These are phyloP conservation scores for Polyploca ridens DNA, from an alignment of 2,888 invertebrate species.

Conservation along the genomic window DNA sequence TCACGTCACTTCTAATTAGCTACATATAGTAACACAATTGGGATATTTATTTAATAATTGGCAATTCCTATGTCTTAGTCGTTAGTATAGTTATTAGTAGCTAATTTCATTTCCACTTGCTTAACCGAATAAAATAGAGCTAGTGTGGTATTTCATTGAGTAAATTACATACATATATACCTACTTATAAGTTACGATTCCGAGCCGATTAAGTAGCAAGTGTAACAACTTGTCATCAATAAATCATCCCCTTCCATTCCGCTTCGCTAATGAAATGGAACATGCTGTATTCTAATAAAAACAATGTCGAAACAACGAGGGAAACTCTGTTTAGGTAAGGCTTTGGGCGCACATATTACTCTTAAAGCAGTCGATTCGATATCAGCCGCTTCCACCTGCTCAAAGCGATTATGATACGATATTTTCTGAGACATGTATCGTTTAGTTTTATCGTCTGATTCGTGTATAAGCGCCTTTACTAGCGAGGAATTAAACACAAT, in stretches of 20 bases:
- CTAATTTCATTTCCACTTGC: not conserved
- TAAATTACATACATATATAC: not conserved
- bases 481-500: slow-evolving; percentile 25
- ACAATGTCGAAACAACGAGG: slow-evolving; percentile 20
- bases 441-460: no score
- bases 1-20: not conserved
- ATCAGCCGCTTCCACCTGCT: not conserved
- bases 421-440: no score
- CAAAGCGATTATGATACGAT: not conserved
- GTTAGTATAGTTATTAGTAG: not conserved
- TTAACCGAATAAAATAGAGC: no score
- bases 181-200: slow-evolving; percentile 3
- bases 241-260: slow-evolving; percentile 32
- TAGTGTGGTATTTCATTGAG: not conserved
- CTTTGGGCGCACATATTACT: no score
- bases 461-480: not conserved
- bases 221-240: slow-evolving; percentile 26
- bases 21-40: not conserved
- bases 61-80: not conserved
- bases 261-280: slow-evolving; percentile 35
- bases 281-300: slow-evolving; percentile 43
- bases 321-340: slow-evolving; percentile 23
- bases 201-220: slow-evolving; percentile 12
- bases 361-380: not conserved
- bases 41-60: no score